Conservation (phyloP, 2,797 vertebrate genomes). For the Crossoptilon crossoptilon region DNA sequence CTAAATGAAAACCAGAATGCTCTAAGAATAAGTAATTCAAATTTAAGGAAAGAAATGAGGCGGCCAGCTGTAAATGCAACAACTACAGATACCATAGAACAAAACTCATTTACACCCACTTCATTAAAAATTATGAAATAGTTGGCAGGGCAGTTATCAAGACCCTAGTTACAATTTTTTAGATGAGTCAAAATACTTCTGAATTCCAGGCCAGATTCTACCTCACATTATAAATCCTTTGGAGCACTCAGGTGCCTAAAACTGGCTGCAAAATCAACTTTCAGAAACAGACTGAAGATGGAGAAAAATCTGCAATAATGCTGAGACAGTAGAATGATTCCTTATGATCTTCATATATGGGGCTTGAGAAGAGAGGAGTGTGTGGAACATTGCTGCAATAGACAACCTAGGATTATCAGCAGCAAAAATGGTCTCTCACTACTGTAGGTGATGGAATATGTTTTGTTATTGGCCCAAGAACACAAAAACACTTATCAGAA, state of each 20-base stretch:
- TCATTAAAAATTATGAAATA: neutral
- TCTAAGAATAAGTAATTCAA: neutral
- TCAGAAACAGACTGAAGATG: neutral
- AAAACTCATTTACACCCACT: neutral
- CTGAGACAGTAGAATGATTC: neutral
- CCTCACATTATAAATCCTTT: neutral
- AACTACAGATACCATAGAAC: neutral
- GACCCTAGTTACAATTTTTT: neutral
- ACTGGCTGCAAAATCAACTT: neutral
- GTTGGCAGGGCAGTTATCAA: neutral
- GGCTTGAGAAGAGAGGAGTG: neutral
- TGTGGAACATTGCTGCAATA: fast-evolving
- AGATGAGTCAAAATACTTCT: neutral
- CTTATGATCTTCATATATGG: neutral
- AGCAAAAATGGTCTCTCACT: neutral
- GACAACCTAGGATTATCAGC: neutral
- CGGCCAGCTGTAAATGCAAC: neutral
- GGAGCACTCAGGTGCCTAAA: neutral
- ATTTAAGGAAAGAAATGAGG: neutral
- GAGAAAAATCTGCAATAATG: neutral
- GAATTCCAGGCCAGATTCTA: neutral
- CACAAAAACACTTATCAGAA: neutral
- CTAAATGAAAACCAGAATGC: neutral
- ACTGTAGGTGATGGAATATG: neutral
- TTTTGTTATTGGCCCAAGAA: neutral